Evolutionary conservation across 2,113 vertebrate species (phyloP).

Genomic region (Daboia siamensis): DNA sequence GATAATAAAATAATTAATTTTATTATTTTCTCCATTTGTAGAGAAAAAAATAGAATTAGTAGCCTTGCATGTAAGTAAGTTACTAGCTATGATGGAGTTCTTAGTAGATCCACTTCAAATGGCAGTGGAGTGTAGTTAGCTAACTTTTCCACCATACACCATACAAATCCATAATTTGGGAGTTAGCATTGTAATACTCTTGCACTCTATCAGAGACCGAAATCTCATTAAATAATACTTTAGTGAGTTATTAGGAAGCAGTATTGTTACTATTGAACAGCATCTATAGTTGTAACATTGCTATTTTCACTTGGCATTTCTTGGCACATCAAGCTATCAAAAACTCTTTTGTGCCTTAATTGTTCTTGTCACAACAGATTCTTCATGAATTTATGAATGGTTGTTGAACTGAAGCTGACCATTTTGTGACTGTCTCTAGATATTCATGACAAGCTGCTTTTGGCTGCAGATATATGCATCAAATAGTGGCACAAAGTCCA

Average conservation of each 20-base stretch:
- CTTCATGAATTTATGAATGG: not conserved
- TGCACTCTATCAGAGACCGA: not conserved
- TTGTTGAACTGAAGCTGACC: not conserved
- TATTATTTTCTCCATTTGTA: not conserved
- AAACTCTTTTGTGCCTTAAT: not conserved
- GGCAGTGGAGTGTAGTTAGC: not conserved
- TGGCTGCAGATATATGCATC: constrained; percentile 12
- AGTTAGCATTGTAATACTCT: not conserved
- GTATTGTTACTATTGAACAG: not conserved
- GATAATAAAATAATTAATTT: too few species aligned
- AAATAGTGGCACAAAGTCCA: not conserved
- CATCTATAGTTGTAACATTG: not conserved
- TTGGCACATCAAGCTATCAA: not conserved
- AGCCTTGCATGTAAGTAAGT: not conserved
- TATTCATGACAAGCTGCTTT: not conserved
- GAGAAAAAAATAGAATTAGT: not conserved
- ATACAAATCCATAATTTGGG: not conserved
- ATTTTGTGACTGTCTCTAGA: constrained; percentile 28
- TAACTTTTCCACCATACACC: not conserved
- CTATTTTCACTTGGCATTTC: not conserved
- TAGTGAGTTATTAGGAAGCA: not conserved
- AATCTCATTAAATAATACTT: not conserved
- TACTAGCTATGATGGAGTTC: not conserved
- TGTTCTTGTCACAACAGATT: not conserved
- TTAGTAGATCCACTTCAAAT: not conserved